phyloP scores from a whole-genome alignment of 1,140 invertebrate species.

The Pseudomyrmex cubaensis region DNA sequence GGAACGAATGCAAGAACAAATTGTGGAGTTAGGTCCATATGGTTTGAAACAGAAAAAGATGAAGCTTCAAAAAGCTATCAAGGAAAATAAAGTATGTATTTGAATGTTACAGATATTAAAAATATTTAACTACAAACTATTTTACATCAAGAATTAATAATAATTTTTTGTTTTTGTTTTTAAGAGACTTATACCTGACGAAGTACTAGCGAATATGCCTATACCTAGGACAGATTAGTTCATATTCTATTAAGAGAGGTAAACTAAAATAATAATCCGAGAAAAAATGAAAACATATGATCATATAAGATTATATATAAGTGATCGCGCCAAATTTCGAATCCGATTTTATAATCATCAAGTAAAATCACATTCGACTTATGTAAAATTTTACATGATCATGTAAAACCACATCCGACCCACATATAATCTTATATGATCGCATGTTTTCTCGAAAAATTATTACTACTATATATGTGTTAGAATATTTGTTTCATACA shows the following conservation, averaged over 20 bases:
- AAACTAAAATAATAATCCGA: too few species aligned
- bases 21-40: conserved; percentile 87
- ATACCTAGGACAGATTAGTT: conserved; percentile 89
- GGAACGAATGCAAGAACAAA: conserved; percentile 88
- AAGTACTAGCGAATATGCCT: conserved; percentile 89
- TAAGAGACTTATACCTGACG: conserved; percentile 88
- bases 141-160: conserved; percentile 12
- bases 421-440: too few species aligned
- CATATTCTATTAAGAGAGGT: conserved; percentile 87
- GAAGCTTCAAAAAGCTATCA: conserved; percentile 89
- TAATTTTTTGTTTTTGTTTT: conserved; percentile 65
- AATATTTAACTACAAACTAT: not conserved
- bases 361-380: too few species aligned
- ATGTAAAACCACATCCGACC: too few species aligned
- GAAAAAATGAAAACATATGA: too few species aligned
- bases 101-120: conserved; percentile 20
- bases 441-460: too few species aligned
- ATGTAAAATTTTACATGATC: too few species aligned
- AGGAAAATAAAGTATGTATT: conserved; percentile 89
- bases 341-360: too few species aligned
- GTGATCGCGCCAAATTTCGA: too few species aligned
- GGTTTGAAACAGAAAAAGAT: conserved; percentile 89
- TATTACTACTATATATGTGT: too few species aligned
- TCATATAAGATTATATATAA: too few species aligned
- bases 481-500: too few species aligned